These are phyloP conservation scores for Palythoa grandis DNA, from an alignment of 92 coral and sea anemone genomes.

Conservation along the genomic window DNA sequence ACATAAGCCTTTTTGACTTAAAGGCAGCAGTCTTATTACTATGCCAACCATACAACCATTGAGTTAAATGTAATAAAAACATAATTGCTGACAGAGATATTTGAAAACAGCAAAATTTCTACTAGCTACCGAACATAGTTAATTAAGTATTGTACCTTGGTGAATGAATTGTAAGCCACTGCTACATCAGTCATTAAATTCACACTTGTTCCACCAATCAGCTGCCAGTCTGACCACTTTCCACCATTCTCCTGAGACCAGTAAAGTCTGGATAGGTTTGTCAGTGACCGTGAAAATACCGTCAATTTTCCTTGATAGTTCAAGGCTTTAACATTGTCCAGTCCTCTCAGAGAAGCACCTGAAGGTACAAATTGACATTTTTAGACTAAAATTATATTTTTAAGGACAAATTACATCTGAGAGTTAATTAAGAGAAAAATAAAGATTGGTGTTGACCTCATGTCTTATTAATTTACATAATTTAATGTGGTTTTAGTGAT, in stretches of 20 bases:
- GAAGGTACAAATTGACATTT: neutral
- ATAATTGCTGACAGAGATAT: neutral
- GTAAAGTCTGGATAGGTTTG: constrained; percentile 74
- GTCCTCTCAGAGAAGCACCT: constrained; percentile 74
- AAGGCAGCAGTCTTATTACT: no score
- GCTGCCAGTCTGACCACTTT: constrained; percentile 80
- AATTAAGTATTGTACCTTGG: constrained; percentile 59
- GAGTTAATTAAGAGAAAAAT: neutral
- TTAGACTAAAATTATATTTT: no score
- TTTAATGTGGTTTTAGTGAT: no score
- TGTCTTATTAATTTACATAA: no score
- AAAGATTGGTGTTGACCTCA: no score
- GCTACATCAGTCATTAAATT: constrained; percentile 75
- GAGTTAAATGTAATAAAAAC: no score
- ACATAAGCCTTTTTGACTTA: neutral
- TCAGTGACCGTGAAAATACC: constrained; percentile 74
- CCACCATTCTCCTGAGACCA: constrained; percentile 76
- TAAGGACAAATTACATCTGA: no score
- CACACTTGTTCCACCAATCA: constrained; percentile 89
- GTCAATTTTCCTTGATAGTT: constrained; percentile 75
- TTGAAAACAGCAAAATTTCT: neutral
- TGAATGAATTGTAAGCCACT: constrained; percentile 78
- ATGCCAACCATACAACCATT: no score
- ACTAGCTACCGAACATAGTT: neutral
- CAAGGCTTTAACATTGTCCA: constrained; percentile 69